Base-by-base conservation (phyloP, 2,113 vertebrate genomes). In the Toxostoma redivivum region DNA sequence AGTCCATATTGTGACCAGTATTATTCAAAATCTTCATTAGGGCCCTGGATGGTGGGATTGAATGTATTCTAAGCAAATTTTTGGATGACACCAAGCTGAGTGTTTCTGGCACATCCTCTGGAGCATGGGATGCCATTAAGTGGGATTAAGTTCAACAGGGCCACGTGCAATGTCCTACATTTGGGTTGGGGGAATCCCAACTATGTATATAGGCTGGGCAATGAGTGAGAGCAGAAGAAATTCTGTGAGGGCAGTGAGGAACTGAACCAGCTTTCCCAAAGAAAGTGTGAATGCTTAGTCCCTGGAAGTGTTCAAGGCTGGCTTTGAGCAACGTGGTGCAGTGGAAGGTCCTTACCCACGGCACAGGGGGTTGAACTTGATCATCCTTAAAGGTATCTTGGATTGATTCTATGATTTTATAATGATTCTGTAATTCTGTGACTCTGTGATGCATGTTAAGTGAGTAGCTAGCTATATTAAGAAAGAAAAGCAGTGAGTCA, bases 321-420 rank as follows among this genome's bases (percentile, higher is more conserved):
- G 17, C 21, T 76, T 82, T 82, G 47, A 47, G n/a, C 21, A 48
- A 31, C 7, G 7, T 31, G 8, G 17, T 35, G 20, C 31, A 53
- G 38, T 31, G n/a, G 14, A 40, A 54, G 35, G 6, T 11, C 21
- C 25, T 21, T 76, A 35, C 5, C n/a, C 30, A 27, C 9, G 28
- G 18, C 28, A 25, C 0, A 1, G 0, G 3, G 2, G 2, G 3
- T 53, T 44, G n/a, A 45, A n/a, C 6, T 64, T 24, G 27, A 18
- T 90, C 24, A 11, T 19, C 27, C 35, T 53, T 58, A 27, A 73
- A 69, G 3, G 6, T 44, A 2, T 6, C 21, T 65, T 79, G 22
- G 10, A 74, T 80, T 6, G 28, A 53, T 31, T 53, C 51, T 18
- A 30, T 51, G 25, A 51, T 51, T 51, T 15, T 51, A 51, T 16